Conservation (phyloP, 2,113 vertebrate genomes). For the Leucoraja erinaceus region DNA sequence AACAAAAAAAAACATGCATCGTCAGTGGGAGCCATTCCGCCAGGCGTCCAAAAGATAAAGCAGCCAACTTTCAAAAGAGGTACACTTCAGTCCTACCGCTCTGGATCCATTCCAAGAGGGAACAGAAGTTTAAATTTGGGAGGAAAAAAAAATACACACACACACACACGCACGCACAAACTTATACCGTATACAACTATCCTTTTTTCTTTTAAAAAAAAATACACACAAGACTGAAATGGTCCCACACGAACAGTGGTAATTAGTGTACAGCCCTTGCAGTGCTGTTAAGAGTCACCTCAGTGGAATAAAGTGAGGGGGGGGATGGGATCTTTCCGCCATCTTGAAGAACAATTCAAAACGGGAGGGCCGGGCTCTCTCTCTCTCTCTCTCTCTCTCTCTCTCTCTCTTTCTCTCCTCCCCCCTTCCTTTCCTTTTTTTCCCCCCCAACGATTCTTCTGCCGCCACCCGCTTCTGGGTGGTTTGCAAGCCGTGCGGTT, state of each 20-base stretch:
- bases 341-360: not conserved
- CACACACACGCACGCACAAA: too few species aligned
- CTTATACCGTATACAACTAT: not conserved
- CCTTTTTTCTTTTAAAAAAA: not conserved
- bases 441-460: not conserved
- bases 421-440: not conserved
- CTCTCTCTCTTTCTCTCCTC: not conserved
- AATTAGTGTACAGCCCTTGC: not conserved
- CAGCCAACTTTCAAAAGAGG: not conserved
- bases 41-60: not conserved
- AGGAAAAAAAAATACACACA: not conserved
- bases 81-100: too few species aligned
- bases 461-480: not conserved
- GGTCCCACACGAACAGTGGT: not conserved
- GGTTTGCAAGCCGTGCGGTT: too few species aligned
- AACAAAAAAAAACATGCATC: not conserved
- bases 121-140: conserved; percentile 1
- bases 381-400: not conserved
- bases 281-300: not conserved
- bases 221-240: not conserved
- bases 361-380: not conserved
- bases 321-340: not conserved
- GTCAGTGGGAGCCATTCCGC: not conserved
- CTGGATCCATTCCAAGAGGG: not conserved
- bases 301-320: not conserved